Evolutionary conservation across 2,888 invertebrate genomes (phyloP), one percentile per base, ranked within the genome.

Genomic region (Polylopha cassiicola): DNA sequence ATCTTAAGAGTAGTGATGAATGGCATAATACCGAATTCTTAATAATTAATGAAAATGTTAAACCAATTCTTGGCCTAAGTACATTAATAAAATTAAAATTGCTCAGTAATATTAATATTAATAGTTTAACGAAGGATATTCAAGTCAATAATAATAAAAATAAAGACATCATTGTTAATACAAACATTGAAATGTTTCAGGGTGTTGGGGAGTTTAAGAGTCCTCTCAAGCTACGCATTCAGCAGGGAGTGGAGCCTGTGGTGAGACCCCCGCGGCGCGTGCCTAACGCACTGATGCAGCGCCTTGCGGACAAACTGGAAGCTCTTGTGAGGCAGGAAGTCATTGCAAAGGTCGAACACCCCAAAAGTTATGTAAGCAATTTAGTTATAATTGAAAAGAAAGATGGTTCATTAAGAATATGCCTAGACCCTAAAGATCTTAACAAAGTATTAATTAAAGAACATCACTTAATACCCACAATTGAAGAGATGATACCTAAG

Each of bases 401-500:
- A 16, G 48, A 47, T 43, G 34, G 37, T 4, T 18, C 6, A 16
- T 37, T 51, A 31, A 39, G 46, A 43, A 39, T 51, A 7, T 49
- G 46, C 34, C 8, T 48, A n/a, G 47, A 49, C 32, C 47, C 49
- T 3, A 26, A 48, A 31, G 44, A 49, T 6, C 21, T 48, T 2
- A 48, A 51, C 23, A 41, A 49, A 9, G 43, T 45, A 5, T 28
- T 49, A 26, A 34, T 43, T 21, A 37, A 39, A 24, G 30, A 50
- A 11, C 21, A 48, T 42, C 37, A 47, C 22, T 15, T 48, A 4
- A 51, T 46, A 32, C 47, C 48, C 1, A 46, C 38, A 3, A 22
- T 46, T 13, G 46, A 47, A 1, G 47, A 51, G 27, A 46, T 51
- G 4, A 13, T 43, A 4, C 7, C 42, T 14, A 46, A 47, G 30